A percentile compares a stretch with the other conserved stretches of the same genome.
Conservation (phyloP, 1,140 invertebrate genomes). For the Agrypnia vestita region DNA sequence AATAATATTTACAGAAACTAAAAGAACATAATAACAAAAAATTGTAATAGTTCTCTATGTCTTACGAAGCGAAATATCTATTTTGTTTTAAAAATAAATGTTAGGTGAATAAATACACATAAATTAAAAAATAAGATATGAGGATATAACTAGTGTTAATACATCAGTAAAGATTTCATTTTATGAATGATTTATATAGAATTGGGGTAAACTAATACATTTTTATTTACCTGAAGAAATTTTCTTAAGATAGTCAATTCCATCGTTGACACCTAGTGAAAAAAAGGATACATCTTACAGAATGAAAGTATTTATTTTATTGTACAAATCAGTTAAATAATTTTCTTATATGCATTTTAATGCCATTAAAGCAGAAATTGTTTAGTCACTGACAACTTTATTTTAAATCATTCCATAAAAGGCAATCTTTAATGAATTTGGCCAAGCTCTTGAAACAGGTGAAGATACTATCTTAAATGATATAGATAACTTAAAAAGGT, state of each 20-base stretch:
- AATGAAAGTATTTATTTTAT: background rate
- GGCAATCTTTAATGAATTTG: conserved; percentile 53
- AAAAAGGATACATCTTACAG: conserved; percentile 64
- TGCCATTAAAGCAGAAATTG: conserved; percentile 18
- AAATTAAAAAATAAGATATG: no score
- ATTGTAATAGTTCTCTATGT: no score
- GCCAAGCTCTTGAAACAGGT: no score
- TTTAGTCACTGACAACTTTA: background rate
- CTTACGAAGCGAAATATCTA: no score
- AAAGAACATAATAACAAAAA: no score
- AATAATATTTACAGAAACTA: no score
- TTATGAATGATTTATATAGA: conserved; percentile 46
- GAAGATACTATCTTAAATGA: no score
- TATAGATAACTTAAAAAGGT: no score
- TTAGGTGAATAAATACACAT: no score
- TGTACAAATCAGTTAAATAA: background rate
- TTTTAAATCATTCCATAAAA: conserved; percentile 41
- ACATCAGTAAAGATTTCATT: conserved; percentile 35
- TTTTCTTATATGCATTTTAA: conserved; percentile 7
- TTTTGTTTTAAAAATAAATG: background rate
- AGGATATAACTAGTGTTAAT: background rate
- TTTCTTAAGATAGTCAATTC: conserved; percentile 75
- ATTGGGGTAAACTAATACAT: conserved; percentile 23
- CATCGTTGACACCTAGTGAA: conserved; percentile 75
- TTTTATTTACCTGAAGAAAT: conserved; percentile 76